Conservation (phyloP, 1,140 invertebrate species). For the Phortica variegata region DNA sequence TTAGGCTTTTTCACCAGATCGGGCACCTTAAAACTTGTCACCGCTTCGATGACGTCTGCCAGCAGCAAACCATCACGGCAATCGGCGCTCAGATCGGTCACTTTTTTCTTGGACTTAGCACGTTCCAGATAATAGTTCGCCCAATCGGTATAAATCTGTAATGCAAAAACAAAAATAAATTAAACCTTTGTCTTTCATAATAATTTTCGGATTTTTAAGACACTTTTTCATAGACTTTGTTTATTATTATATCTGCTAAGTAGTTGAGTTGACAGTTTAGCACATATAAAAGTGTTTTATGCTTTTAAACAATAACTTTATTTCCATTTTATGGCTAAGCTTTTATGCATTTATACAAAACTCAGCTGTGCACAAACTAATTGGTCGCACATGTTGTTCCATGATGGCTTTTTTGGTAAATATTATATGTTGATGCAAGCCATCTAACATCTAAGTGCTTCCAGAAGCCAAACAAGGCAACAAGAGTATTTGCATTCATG, state of each 20-base stretch:
- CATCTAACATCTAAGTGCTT: too few species aligned
- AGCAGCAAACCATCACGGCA: slow-evolving; percentile 88
- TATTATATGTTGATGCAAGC: too few species aligned
- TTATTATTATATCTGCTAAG: too few species aligned
- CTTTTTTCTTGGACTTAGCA: slow-evolving; percentile 77
- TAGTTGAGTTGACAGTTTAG: too few species aligned
- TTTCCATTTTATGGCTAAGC: slow-evolving; percentile 30
- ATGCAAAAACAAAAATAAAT: slow-evolving; percentile 22
- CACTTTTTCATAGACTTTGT: too few species aligned
- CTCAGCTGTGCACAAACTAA: too few species aligned
- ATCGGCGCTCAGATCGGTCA: slow-evolving; percentile 82
- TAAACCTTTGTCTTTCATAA: neutral
- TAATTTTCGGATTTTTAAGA: too few species aligned
- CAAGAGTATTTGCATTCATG: too few species aligned
- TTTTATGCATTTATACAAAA: too few species aligned
- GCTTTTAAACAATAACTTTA: slow-evolving; percentile 15
- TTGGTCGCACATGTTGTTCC: too few species aligned
- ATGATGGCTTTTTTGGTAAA: too few species aligned
- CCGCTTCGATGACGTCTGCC: slow-evolving; percentile 90
- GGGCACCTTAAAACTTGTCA: slow-evolving; percentile 87
- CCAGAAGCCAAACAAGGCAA: too few species aligned
- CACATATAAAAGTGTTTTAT: slow-evolving; percentile 10
- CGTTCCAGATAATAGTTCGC: slow-evolving; percentile 96
- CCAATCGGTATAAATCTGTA: slow-evolving; percentile 96
- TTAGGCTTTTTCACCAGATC: slow-evolving; percentile 86